Evolutionary conservation across 53 echinoderm and acorn worm species (phyloP).

Genomic region (Zoroaster sp.): DNA sequence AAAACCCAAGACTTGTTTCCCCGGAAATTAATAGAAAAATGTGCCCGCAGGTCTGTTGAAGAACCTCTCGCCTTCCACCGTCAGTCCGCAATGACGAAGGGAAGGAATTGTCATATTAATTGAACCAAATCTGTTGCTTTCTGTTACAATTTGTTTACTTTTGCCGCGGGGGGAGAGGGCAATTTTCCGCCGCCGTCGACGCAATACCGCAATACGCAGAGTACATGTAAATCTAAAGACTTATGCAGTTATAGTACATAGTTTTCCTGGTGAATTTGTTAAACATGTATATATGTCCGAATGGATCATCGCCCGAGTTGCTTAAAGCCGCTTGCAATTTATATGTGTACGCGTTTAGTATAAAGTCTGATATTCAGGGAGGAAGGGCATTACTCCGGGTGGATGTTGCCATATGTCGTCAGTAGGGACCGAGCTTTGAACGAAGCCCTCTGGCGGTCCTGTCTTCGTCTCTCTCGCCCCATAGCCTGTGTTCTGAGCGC

Average conservation of each 20-base stretch:
- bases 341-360: not conserved
- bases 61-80: conserved; percentile 47
- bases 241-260: not conserved
- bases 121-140: conserved; percentile 68
- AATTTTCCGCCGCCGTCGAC: conserved; percentile 39
- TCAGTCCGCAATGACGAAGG: conserved; percentile 12
- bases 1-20: conserved; percentile 19
- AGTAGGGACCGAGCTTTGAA: conserved; percentile 16
- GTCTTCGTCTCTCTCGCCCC: not conserved
- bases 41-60: conserved; percentile 44
- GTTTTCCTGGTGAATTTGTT: not conserved
- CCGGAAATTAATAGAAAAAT: conserved; percentile 74
- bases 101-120: conserved; percentile 71
- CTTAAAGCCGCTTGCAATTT: not conserved
- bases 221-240: not conserved
- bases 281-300: not conserved
- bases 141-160: conserved; percentile 74
- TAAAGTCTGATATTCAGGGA: not conserved
- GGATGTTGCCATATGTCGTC: conserved; percentile 42
- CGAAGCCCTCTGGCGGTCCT: conserved; percentile 4
- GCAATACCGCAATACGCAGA: conserved; percentile 9
- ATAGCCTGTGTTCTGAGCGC: not conserved
- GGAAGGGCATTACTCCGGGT: not conserved
- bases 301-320: not conserved
- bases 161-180: conserved; percentile 53